phyloP scores from a whole-genome alignment of 1,140 invertebrate genomes.

The Bombus sibiricus region DNA sequence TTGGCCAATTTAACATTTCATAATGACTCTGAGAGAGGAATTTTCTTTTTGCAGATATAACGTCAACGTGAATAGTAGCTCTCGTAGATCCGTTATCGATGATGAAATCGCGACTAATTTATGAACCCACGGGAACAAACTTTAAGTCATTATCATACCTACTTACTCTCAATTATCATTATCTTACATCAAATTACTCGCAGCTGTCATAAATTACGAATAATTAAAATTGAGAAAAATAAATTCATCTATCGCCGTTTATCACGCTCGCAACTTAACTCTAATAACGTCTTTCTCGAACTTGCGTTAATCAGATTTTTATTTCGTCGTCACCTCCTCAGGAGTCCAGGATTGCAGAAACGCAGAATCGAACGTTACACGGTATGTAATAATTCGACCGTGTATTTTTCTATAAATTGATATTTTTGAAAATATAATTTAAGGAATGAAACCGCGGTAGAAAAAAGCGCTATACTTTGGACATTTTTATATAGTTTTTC shows the following conservation, averaged over 20 bases:
- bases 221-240: not conserved
- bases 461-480: too few species aligned
- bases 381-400: too few species aligned
- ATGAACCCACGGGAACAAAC: not conserved
- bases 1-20: not conserved
- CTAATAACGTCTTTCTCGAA: not conserved
- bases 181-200: not conserved
- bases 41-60: not conserved
- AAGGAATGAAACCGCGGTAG: too few species aligned
- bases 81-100: not conserved
- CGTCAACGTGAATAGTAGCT: not conserved
- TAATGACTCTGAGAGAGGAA: not conserved
- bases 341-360: too few species aligned
- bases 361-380: too few species aligned
- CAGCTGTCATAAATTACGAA: not conserved
- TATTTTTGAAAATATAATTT: too few species aligned
- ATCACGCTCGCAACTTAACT: rapidly evolving
- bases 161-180: not conserved
- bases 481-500: too few species aligned
- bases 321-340: too few species aligned
- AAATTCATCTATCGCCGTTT: not conserved
- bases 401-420: too few species aligned
- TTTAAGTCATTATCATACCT: not conserved
- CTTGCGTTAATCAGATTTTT: too few species aligned
- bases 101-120: constrained; percentile 4